These are phyloP conservation scores for Serrognathus titanus DNA, from an alignment of 2,888 invertebrate species.

Conservation along the genomic window DNA sequence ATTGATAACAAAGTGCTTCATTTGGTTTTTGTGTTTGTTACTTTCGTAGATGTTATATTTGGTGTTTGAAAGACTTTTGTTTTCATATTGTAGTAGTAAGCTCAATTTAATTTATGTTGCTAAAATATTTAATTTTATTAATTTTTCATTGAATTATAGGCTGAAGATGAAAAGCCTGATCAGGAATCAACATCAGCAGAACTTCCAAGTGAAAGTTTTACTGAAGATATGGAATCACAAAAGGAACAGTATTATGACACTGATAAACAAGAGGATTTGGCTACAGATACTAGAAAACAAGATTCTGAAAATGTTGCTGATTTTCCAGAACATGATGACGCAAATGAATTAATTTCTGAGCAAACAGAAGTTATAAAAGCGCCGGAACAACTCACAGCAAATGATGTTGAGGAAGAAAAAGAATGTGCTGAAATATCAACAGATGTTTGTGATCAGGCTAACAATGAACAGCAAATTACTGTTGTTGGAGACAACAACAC, in stretches of 20 bases:
- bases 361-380: no score
- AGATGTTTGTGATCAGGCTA: not conserved
- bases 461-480: no score
- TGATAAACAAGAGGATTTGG: slow-evolving; percentile 16
- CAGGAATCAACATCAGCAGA: not conserved
- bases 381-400: not conserved
- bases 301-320: slow-evolving; percentile 21
- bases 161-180: slow-evolving; percentile 1
- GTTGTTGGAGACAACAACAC: no score
- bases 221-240: slow-evolving; percentile 26
- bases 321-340: not conserved
- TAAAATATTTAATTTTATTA: no score
- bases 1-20: no score
- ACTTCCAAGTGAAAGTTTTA: not conserved
- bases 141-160: not conserved
- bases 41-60: no score
- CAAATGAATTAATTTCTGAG: no score
- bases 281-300: slow-evolving; percentile 8
- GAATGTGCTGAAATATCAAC: not conserved
- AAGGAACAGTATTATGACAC: slow-evolving; percentile 11
- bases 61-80: no score
- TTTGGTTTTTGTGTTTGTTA: no score
- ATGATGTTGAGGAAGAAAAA: not conserved
- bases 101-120: no score
- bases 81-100: no score